These are phyloP conservation scores for Crypturellus undulatus DNA, from an alignment of 2,113 vertebrate genomes.

Conservation along the genomic window DNA sequence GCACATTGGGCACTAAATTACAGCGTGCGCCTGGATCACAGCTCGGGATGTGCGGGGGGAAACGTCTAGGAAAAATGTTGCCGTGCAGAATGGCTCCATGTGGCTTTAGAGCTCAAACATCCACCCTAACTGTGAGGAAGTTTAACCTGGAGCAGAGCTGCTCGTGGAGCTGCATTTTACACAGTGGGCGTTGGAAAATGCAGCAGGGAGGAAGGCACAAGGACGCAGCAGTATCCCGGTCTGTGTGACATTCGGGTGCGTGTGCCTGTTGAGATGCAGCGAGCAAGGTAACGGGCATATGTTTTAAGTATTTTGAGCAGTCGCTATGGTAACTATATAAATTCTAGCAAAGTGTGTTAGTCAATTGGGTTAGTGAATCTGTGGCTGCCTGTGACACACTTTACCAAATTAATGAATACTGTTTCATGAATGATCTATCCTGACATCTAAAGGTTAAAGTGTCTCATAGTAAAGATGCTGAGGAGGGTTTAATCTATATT, in stretches of 20 bases:
- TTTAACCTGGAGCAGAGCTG: not conserved
- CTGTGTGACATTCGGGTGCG: not conserved
- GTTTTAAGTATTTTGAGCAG: constrained; percentile 42
- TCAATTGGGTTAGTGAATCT: constrained; percentile 38
- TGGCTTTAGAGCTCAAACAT: not conserved
- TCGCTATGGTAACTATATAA: constrained; percentile 63
- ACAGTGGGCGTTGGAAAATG: not conserved
- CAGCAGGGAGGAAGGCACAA: not conserved
- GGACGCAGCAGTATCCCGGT: not conserved
- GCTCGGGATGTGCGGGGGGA: not conserved
- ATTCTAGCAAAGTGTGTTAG: constrained; percentile 26
- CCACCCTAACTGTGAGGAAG: fast-evolving
- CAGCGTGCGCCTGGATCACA: not conserved
- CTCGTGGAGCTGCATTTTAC: not conserved
- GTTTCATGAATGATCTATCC: constrained; percentile 51
- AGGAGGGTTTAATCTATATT: not conserved
- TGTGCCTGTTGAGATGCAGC: not conserved
- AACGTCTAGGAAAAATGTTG: not conserved
- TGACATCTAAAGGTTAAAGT: constrained; percentile 50
- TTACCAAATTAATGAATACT: constrained; percentile 45
- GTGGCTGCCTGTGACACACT: constrained; percentile 36
- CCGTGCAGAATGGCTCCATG: fast-evolving
- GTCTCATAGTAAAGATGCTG: not conserved
- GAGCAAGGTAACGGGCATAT: not conserved
- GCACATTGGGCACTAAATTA: not conserved